phyloP scores from a whole-genome alignment of 2,888 invertebrate genomes.

The Amphipoea lucens region DNA sequence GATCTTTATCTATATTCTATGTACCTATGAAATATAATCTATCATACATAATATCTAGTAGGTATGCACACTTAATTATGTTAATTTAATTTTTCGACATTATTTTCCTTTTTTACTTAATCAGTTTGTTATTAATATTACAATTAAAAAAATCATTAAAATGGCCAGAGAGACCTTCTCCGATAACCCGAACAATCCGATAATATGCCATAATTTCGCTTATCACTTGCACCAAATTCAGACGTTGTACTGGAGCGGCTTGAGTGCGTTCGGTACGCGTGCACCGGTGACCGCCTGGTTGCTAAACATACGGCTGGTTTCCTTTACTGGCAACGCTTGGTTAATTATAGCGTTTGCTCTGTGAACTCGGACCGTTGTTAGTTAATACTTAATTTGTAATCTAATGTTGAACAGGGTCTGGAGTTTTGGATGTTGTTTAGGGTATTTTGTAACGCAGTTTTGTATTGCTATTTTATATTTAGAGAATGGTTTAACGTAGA shows the following conservation, averaged over 20 bases:
- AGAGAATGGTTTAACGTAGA: neutral
- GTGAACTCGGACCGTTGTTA: conserved; percentile 24
- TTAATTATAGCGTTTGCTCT: conserved; percentile 9
- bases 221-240: conserved; percentile 54
- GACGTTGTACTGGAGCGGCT: conserved; percentile 30
- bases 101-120: neutral
- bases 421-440: conserved; percentile 12
- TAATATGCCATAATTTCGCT: conserved; percentile 31
- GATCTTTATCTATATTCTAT: neutral
- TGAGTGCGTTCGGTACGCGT: conserved; percentile 65
- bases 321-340: conserved; percentile 8
- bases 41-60: neutral
- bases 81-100: neutral
- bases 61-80: neutral
- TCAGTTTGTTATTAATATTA: neutral
- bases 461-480: neutral
- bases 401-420: neutral
- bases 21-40: neutral
- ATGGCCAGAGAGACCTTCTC: neutral
- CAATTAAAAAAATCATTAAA: neutral
- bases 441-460: conserved; percentile 15
- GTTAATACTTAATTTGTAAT: conserved; percentile 22
- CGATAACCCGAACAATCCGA: conserved; percentile 11
- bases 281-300: conserved; percentile 56
- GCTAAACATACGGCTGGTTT: conserved; percentile 28